Evolutionary conservation across 2,113 vertebrate species (phyloP), one percentile per base, ranked within the genome.

Genomic region (Oryzias javanicus): DNA sequence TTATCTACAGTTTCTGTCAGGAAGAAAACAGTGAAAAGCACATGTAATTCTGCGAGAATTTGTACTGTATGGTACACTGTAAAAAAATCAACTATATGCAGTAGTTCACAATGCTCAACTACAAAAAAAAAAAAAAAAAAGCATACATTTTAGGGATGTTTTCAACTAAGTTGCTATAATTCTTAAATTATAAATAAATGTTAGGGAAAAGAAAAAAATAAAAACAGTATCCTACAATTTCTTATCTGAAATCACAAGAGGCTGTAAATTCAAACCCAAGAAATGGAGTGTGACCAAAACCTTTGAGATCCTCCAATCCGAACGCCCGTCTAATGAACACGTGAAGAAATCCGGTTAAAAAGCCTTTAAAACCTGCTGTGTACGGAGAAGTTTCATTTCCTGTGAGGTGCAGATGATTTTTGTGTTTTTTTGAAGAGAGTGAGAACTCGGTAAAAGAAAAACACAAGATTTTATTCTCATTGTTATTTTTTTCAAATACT

Each of bases 121-220:
- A 48, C 48, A 69, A 86, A 84, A 79, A 50, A 69, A 86, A 84
- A 79, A 27, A 25, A 44, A 54, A 46, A 49, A 45, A 74, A 61
- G 60, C 67, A 74, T 61, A 59, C 7, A 74, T 48, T 80, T 79
- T 76, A 17, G 79, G 77, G 53, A 56, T 72, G 67, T 50, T 77
- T 86, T 80, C 76, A 88, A 87, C 78, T 85, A 88, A 83, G 58
- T 83, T 84, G 89, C 87, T 86, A 90, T 89, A 91, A 92, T 88
- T 83, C 79, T 87, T 87, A 90, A 72, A 80, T 89, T 89, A 92
- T 92, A 92, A 93, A 93, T 92, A 93, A 83, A 89, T 90, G 78
- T 79, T 87, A 79, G 49, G 70, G 64, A 8, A 12, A 35, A 82
- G 64, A 67, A 6, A 79, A 85, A 87, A 72, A 77, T 88, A 90